These are phyloP conservation scores for Anser cygnoides DNA, from an alignment of 2,113 vertebrate species.

Conservation along the genomic window DNA sequence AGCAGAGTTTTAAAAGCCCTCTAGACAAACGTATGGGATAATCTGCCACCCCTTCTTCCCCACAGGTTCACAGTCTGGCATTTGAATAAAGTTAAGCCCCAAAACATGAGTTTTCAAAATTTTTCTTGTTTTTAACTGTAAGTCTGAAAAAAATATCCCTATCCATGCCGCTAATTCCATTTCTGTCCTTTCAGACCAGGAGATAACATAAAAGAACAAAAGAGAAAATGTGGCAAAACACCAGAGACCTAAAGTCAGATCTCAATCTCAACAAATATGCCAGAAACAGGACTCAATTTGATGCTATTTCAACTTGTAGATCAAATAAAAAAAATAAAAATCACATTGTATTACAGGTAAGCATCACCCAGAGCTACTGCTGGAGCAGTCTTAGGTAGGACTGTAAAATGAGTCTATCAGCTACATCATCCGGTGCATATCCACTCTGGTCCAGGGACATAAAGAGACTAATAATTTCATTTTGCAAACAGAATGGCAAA, in stretches of 20 bases:
- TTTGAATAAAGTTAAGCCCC: not conserved
- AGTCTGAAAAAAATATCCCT: not conserved
- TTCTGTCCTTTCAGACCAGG: not conserved
- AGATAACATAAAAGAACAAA: not conserved
- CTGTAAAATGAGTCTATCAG: not conserved
- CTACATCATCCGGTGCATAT: not conserved
- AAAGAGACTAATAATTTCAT: constrained; percentile 8
- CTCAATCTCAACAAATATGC: not conserved
- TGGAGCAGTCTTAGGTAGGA: not conserved
- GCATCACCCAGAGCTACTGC: not conserved
- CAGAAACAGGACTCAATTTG: not conserved
- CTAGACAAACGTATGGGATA: not conserved
- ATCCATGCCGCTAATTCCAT: not conserved
- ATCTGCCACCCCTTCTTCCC: not conserved
- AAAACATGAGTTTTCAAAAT: not conserved
- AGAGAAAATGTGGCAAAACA: not conserved
- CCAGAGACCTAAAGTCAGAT: not conserved
- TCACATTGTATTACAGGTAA: not conserved
- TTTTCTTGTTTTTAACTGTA: not conserved
- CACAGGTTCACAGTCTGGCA: not conserved
- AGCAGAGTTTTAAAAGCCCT: not conserved
- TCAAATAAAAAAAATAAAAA: not conserved
- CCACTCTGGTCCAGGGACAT: not conserved
- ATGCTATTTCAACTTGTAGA: not conserved
- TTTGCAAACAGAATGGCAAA: not conserved